Conservation (phyloP, 2,888 invertebrate species). For the Andrena fulva region DNA sequence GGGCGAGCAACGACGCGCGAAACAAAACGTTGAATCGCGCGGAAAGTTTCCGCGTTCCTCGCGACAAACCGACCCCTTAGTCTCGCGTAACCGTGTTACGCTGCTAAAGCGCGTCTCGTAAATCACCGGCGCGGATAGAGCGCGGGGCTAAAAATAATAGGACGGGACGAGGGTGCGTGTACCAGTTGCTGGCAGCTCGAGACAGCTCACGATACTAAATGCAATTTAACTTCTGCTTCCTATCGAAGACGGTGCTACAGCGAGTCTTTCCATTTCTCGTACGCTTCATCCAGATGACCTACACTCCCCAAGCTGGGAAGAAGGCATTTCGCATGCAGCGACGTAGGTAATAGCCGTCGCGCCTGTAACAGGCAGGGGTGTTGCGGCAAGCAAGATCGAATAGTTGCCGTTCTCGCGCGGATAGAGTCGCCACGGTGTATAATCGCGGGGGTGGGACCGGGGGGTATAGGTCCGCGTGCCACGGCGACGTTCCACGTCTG, state of each 20-base stretch:
- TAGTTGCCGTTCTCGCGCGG: constrained; percentile 47
- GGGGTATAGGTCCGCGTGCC: constrained; percentile 31
- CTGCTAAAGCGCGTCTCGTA: constrained; percentile 64
- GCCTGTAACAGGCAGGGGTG: constrained; percentile 16
- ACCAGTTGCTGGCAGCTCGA: too few relatives aligned
- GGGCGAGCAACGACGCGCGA: background rate
- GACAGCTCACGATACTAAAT: too few relatives aligned
- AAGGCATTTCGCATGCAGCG: constrained; percentile 4
- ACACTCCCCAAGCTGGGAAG: background rate
- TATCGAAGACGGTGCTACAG: background rate
- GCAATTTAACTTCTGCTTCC: too few relatives aligned
- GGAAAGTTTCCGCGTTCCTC: constrained; percentile 3
- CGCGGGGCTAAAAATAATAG: constrained; percentile 29
- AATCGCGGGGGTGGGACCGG: constrained; percentile 39
- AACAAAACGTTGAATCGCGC: constrained; percentile 13
- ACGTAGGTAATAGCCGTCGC: background rate
- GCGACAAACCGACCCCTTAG: background rate
- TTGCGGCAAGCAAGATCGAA: constrained; percentile 8
- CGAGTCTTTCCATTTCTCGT: too few relatives aligned
- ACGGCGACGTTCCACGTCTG: background rate
- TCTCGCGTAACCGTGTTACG: constrained; percentile 45
- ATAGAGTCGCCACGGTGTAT: constrained; percentile 41
- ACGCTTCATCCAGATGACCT: too few relatives aligned
- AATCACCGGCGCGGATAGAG: constrained; percentile 67
- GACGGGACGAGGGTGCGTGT: background rate